Percentiles rank a stretch among this genome's conserved stretches.
These are phyloP conservation scores for Zaprionus ornatus DNA, from an alignment of 1,140 invertebrate species.

Conservation along the genomic window DNA sequence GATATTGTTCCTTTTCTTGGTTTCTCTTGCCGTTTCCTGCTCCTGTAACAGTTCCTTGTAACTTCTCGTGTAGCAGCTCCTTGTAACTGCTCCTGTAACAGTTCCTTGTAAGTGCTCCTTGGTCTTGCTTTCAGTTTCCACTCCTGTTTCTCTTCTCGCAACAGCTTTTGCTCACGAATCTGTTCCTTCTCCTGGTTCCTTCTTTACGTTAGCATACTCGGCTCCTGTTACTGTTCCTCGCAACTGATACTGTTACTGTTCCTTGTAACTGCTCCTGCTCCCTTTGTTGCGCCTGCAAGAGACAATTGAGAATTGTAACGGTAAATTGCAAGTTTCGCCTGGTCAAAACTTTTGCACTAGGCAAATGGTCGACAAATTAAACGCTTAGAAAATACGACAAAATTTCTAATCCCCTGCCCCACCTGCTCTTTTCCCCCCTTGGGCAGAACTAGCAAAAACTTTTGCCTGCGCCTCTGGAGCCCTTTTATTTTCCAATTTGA, in stretches of 20 bases:
- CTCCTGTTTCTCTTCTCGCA: neutral
- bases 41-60: too few relatives aligned
- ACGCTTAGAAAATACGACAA: conserved; percentile 61
- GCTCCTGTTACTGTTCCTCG: neutral
- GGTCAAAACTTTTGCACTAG: conserved; percentile 56
- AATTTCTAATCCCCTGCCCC: conserved; percentile 38
- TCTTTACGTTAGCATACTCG: neutral
- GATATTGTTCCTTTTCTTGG: too few relatives aligned
- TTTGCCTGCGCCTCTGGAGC: conserved; percentile 18
- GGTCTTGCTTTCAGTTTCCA: neutral
- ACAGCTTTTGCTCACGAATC: neutral
- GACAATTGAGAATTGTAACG: neutral
- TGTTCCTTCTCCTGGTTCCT: neutral
- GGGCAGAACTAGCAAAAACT: conserved; percentile 13
- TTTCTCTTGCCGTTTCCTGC: too few relatives aligned
- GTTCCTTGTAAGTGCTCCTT: neutral
- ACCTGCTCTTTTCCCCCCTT: neutral
- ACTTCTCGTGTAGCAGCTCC: neutral
- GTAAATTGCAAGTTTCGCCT: conserved; percentile 7
- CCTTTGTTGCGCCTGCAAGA: neutral
- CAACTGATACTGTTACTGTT: neutral
- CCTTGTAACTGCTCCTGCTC: neutral
- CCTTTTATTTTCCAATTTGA: conserved; percentile 68
- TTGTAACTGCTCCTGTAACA: neutral
- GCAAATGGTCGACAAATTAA: conserved; percentile 75